Percentiles rank a stretch among this genome's conserved stretches.
Conservation (phyloP, 2,113 vertebrate species). For the Pungitius pungitius region DNA sequence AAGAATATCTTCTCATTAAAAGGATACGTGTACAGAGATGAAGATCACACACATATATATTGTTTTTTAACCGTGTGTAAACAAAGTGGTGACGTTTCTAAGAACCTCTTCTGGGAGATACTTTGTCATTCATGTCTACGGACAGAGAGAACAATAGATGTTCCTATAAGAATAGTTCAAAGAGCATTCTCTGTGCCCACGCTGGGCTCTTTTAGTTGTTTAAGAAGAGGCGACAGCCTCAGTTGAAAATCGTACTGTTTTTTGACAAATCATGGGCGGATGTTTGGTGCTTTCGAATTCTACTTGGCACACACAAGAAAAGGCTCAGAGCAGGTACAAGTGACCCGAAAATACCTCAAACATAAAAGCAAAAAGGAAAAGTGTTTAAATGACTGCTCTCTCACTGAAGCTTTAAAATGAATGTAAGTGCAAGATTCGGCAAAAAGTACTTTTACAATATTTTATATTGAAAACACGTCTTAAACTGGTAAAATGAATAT, state of each 20-base stretch:
- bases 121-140: background rate
- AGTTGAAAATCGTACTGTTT: conserved; percentile 22
- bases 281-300: conserved; percentile 40
- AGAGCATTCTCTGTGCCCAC: conserved; percentile 28
- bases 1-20: background rate
- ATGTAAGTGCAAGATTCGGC: background rate
- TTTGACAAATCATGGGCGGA: conserved; percentile 15
- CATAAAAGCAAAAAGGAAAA: conserved; percentile 5
- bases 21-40: background rate
- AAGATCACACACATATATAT: background rate
- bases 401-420: conserved; percentile 20
- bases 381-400: conserved; percentile 3
- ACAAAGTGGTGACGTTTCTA: background rate
- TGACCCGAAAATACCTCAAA: conserved; percentile 23
- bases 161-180: conserved; percentile 43
- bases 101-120: background rate
- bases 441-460: background rate
- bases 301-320: conserved; percentile 21
- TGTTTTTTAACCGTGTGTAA: background rate
- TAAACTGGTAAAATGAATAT: background rate
- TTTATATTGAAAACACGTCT: conserved; percentile 3
- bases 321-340: conserved; percentile 18
- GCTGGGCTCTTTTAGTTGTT: conserved; percentile 25
- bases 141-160: conserved; percentile 7
- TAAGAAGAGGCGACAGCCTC: conserved; percentile 23